Evolutionary conservation across 1,140 invertebrate species (phyloP).

Genomic region (Campoletis sonorensis): DNA sequence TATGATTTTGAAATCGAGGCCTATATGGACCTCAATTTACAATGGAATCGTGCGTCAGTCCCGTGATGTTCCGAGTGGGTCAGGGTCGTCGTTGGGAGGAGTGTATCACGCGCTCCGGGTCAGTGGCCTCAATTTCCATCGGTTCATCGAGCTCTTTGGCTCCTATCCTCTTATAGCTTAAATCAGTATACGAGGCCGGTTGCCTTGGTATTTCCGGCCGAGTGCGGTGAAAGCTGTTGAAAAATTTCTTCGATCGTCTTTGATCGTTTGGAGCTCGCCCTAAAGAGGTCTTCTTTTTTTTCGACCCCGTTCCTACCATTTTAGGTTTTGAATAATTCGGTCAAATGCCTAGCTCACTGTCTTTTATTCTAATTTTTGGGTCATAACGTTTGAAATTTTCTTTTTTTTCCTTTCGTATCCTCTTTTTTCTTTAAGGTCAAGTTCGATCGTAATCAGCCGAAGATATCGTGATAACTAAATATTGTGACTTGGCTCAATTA

Average conservation of each 20-base stretch:
- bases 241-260: conserved; percentile 55
- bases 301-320: neutral
- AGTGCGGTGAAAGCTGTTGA: conserved; percentile 63
- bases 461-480: neutral
- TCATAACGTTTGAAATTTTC: neutral
- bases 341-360: neutral
- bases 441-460: conserved; percentile 26
- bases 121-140: conserved; percentile 62
- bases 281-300: conserved; percentile 16
- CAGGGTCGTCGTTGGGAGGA: conserved; percentile 60
- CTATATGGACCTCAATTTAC: neutral
- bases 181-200: conserved; percentile 30
- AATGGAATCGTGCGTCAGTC: conserved; percentile 5
- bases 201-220: conserved; percentile 47
- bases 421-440: conserved; percentile 10
- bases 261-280: neutral
- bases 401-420: no score
- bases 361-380: neutral
- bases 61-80: conserved; percentile 55
- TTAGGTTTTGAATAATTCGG: conserved; percentile 2
- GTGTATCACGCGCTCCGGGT: conserved; percentile 59
- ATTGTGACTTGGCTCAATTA: neutral
- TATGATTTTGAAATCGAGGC: neutral
- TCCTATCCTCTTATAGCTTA: neutral
- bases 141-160: conserved; percentile 31